Base-by-base conservation (phyloP, 2,797 vertebrate species). In the Xenentodon cancila region DNA sequence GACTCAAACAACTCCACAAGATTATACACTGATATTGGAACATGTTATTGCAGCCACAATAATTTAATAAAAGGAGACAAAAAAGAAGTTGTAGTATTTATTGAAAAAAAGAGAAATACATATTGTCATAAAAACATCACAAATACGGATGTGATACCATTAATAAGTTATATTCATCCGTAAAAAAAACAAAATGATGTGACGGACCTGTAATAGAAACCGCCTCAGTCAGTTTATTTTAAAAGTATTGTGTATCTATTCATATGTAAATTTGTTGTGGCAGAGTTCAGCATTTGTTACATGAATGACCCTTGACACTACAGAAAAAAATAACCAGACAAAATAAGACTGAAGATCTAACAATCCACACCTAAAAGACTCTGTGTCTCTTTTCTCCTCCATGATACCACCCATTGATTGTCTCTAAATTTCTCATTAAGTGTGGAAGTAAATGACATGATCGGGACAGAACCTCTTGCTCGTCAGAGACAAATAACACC, bases 401-500 rank as follows among this genome's bases (percentile, higher is more conserved):
- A 9, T 37, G 11, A 37, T 19, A 19, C n/a, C 11, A 19, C 44
- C n/a, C 7, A 46, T 12, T 18, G 11, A 46, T 19, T 46, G 44
- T 9, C 34, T 37, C 34, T 9, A 37, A 37, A 37, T 37, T 54
- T 54, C 37, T 43, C 25, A 58, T 58, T 58, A 46, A 46, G 25
- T 58, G 43, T 58, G 25, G 25, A 58, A 58, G 25, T 58, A 46
- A 46, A 58, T 27, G 32, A 48, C 30, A 16, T 59, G 45, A 48
- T 49, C 19, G 46, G 30, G 20, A 59, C 30, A 49, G 15, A 20
- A 46, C 22, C 37, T 7, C 37, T 53, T 65, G 37, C 53, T 27
- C 3, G 45, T 66, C 60, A 59, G 40, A 51, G 62, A 67, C 65
- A 57, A 56, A 71, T 12, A 47, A 53, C 53, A 68, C 48, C 53